Base-by-base conservation (phyloP, 1,140 invertebrate species). In the Drosophila kohkoa region DNA sequence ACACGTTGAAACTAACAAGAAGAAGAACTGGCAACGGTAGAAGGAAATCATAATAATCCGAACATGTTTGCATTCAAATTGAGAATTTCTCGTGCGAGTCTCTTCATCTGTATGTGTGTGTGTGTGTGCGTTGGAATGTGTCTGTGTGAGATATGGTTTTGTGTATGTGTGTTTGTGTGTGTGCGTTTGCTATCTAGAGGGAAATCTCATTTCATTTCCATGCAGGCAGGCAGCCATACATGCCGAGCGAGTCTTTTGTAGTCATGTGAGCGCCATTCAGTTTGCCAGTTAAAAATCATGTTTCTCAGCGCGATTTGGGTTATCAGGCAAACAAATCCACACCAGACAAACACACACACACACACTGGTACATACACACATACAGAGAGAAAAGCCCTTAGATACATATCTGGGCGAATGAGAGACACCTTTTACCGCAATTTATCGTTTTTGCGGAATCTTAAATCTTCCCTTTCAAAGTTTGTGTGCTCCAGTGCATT, bases 61-160 rank as follows among this genome's bases (percentile, higher is more conserved):
- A 76, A 79, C 83, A 89, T 89, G 83, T 88, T 83, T 89, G 83
- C 83, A 88, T 88, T 88, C 83, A 88, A 88, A 88, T 87, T 87
- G 83, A 82, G 83, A 88, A 87, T 83, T 80, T 88, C 83, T 88
- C 63, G 63, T 79, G 48, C 75, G 68, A 52, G 35, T 16, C 45
- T 63, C 54, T 59, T 7, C 32, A 28, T 60, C 25, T 11, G 52
- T 60, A 1, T 69, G 28, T 28, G 13, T 15, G 30, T 58, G 38
- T 58, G 35, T 64, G 46, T 77, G 28, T 65, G 52, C 75, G 38
- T 32, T 10, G 10, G 72, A 67, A 28, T 64, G 72, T 76, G 48
- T 62, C 32, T 74, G 52, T 83, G 68, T 69, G 46, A 28, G 51
- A 30, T 57, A 55, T 55, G 64, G 15, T 3, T 16, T 16, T 51